Conservation (phyloP, 2,113 vertebrate species). For the Oophaga pumilio region DNA sequence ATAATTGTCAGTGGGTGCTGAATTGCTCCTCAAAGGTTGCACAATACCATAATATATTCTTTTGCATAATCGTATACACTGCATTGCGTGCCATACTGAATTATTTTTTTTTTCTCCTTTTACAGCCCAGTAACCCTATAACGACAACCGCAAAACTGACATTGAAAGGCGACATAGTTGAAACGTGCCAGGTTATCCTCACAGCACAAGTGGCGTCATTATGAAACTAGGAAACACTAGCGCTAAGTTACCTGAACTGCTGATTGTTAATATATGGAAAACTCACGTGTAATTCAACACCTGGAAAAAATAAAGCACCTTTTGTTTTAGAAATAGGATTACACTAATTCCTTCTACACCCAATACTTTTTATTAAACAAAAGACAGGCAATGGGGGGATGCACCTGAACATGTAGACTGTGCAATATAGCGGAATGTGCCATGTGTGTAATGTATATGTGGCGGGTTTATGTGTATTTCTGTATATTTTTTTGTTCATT, state of each 20-base stretch:
- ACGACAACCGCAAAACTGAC: slow-evolving; percentile 74
- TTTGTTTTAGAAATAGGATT: not conserved
- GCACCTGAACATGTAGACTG: not conserved
- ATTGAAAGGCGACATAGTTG: slow-evolving; percentile 76
- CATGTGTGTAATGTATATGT: not conserved
- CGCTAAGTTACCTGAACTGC: not conserved
- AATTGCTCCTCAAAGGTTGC: not conserved
- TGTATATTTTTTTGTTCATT: too few relatives aligned
- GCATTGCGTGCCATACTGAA: not conserved
- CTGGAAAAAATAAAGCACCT: slow-evolving; percentile 13
- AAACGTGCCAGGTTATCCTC: slow-evolving; percentile 73
- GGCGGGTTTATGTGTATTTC: not conserved
- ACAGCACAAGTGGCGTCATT: slow-evolving; percentile 65
- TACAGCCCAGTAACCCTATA: slow-evolving; percentile 77
- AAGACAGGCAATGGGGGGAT: not conserved
- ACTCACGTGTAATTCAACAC: not conserved
- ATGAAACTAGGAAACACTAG: not conserved
- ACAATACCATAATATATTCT: not conserved
- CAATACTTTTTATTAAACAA: not conserved
- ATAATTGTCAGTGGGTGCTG: not conserved
- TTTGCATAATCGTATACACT: not conserved
- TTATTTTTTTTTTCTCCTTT: slow-evolving; percentile 55
- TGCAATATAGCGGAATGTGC: not conserved
- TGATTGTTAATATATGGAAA: slow-evolving; percentile 13
- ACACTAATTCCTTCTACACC: slow-evolving; percentile 1